Conservation (phyloP, 2,888 invertebrate species). For the Acheta domesticus region DNA sequence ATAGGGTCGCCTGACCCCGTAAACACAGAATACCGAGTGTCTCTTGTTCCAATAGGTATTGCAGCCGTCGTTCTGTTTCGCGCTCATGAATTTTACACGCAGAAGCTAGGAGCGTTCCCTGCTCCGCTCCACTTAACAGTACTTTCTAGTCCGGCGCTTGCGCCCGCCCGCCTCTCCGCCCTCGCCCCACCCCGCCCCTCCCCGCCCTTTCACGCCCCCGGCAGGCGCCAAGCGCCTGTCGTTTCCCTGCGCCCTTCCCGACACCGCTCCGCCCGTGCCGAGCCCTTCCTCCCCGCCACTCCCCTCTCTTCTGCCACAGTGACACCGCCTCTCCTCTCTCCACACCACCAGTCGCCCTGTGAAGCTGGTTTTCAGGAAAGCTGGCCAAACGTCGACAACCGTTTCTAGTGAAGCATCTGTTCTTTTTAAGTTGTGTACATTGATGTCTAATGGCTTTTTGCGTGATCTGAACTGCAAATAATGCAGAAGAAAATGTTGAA, state of each 20-base stretch:
- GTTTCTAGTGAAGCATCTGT: too few species aligned
- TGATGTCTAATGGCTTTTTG: too few species aligned
- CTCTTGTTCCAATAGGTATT: slow-evolving; percentile 18
- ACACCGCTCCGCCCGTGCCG: background rate
- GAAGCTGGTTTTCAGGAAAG: too few species aligned
- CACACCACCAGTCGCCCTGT: too few species aligned
- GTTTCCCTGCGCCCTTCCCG: background rate
- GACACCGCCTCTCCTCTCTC: too few species aligned
- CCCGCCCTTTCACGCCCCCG: background rate
- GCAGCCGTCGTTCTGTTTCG: slow-evolving; percentile 1
- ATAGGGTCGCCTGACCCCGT: background rate
- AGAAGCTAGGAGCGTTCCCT: slow-evolving; percentile 5
- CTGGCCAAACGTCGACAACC: too few species aligned
- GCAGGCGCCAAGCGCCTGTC: background rate
- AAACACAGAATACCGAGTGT: slow-evolving; percentile 9
- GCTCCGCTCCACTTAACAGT: slow-evolving; percentile 7
- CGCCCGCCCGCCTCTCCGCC: background rate
- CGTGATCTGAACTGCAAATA: too few species aligned
- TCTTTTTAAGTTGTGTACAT: too few species aligned
- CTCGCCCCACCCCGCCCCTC: background rate
- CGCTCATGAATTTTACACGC: slow-evolving; percentile 4
- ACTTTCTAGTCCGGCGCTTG: slow-evolving; percentile 1
- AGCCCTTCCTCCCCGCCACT: background rate
- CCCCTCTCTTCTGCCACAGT: too few species aligned
- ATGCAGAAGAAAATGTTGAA: too few species aligned